Evolutionary conservation across 2,888 invertebrate species (phyloP), one percentile per base, ranked within the genome.

Genomic region (Drosophila ustulata): DNA sequence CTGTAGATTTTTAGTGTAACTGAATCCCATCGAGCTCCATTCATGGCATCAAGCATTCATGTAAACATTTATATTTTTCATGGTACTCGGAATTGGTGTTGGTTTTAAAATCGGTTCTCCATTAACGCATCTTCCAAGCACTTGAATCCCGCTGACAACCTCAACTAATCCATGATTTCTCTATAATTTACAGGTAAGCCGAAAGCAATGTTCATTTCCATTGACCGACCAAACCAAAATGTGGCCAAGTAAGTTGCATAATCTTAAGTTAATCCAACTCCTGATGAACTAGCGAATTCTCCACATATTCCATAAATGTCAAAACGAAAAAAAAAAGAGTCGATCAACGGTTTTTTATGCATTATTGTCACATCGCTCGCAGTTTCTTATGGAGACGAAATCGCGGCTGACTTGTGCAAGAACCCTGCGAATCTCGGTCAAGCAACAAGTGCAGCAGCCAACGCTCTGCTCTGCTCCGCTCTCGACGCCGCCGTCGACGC

Each of bases 401-500:
- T 18, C 39, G 52, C 26, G 49, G 50, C 46, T 55, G 26, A 45
- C 52, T 71, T 70, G 66, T 78, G 82, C 66, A 79, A 76, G 66
- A 70, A 73, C 70, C 55, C 45, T 57, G 63, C 67, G 65, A 82
- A 82, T 83, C 69, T 82, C 82, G 82, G 82, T 82, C 82, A 86
- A 82, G 83, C 87, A 74, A 80, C 88, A 88, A 88, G 89, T 88
- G 88, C 88, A 85, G 53, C 88, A 56, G 51, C 52, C 55, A 18
- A 9, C 18, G 45, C 46, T 5, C 66, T 18, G 18, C 18, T 18
- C 8, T 18, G 18, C 18, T 18, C 8, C 43, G 39, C 4, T 4
- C 32, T 18, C 23, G 39, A 32, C 4, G 67, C 18, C 34, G 18
- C 4, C 23, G 45, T n/a, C 13, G 49, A 46, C 26, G 55, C 39